phyloP scores from a whole-genome alignment of 2,797 vertebrate species.

The Garrulus glandarius region DNA sequence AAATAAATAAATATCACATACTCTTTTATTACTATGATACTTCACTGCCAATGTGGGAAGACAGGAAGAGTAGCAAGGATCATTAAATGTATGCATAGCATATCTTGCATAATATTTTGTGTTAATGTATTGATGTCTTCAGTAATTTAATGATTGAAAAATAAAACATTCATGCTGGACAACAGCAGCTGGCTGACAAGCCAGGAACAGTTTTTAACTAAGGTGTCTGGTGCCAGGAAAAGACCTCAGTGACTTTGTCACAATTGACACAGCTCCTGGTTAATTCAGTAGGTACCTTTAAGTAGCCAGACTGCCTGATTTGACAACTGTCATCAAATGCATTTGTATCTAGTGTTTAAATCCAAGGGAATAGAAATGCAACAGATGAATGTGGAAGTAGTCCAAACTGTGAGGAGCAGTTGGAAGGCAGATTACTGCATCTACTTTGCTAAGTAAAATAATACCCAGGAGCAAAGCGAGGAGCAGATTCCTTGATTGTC shows the following conservation, averaged over 20 bases:
- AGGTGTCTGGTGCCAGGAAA: neutral
- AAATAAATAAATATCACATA: neutral
- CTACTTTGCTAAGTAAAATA: constrained; percentile 10
- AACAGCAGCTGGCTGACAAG: neutral
- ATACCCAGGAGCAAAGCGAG: neutral
- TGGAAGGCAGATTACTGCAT: neutral
- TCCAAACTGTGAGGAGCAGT: neutral
- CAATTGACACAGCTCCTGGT: neutral
- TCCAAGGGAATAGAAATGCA: neutral
- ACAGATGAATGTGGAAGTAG: neutral
- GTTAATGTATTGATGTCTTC: neutral
- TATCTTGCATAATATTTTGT: neutral
- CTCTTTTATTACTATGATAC: neutral
- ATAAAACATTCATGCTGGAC: neutral
- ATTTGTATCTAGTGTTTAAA: neutral
- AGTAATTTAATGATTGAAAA: neutral
- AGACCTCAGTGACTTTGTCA: neutral
- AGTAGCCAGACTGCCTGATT: neutral
- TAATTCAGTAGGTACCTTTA: neutral
- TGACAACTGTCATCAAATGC: neutral
- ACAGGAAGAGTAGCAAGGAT: neutral
- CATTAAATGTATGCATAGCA: neutral
- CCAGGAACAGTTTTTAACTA: neutral
- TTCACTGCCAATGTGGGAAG: neutral
- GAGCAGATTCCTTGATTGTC: neutral